Evolutionary conservation across 2,113 vertebrate genomes (phyloP), one percentile per base, ranked within the genome.

Genomic region (Argyrosomus japonicus): DNA sequence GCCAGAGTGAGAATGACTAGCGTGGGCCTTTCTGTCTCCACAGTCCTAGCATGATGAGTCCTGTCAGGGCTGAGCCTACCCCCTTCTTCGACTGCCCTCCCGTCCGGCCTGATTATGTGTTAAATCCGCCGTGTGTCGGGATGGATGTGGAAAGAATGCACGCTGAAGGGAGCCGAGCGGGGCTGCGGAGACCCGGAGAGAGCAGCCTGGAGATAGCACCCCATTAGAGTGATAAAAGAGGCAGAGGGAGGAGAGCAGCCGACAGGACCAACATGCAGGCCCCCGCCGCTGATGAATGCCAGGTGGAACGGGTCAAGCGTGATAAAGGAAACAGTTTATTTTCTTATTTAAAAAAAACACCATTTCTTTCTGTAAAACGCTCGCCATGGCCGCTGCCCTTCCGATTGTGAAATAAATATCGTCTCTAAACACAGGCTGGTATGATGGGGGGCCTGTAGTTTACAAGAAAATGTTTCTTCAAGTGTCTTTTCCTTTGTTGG

Each of bases 171-270:
- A 86, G 68, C 36, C 15, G 47, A 65, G 78, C 19, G 11, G 65
- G 75, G 84, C 60, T 51, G 84, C 3, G 50, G 89, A 87, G 90
- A 87, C 79, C 78, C 43, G 32, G 86, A 68, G 90, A 92, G 94
- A 88, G 89, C 79, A 68, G 1, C 86, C 90, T 89, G 93, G 92
- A 95, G 94, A 96, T 89, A 96, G 88, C 85, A 94, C 88, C 85
- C 93, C 91, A 95, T 96, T 95, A 89, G 93, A 95, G 95, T 93
- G 94, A 95, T 96, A 95, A 96, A 96, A 89, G 94, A 94, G 85
- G 92, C 11, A 76, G 83, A 94, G 91, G 93, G 90, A 90, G 93
- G 94, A 94, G 95, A 92, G 81, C 83, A 87, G 93, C 89, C 88
- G 94, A 95, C 93, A 95, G 90, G 93, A 90, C 93, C 91, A 83